Base-by-base conservation (phyloP, 2,888 invertebrate genomes). In the Arenicola marina region DNA sequence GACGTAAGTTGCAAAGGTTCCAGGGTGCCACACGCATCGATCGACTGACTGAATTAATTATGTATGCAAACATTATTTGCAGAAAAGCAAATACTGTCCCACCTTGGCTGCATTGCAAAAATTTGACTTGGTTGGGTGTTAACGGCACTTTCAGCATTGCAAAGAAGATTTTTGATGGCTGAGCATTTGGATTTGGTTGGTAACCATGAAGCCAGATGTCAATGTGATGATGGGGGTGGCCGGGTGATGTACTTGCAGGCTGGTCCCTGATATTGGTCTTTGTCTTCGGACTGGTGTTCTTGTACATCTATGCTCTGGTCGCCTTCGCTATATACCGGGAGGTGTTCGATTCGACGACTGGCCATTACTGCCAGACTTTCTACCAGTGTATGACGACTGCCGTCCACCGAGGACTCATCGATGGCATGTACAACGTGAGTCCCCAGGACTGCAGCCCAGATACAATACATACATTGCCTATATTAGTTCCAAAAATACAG, bases 341-440 rank as follows among this genome's bases (percentile, higher is more conserved):
- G 4, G 53, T 73, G 4, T 68, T 68, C 43, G 66, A 71, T 28
- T 48, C 56, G 4, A 51, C 51, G 45, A 64, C 66, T 2, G 75
- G 75, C 4, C 67, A 75, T 21, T 77, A 75, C 65, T 81, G 81
- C 67, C 60, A 60, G 2, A 75, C 75, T 1, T 70, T 80, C 58
- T 76, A 75, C 54, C 70, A 82, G 65, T 82, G 82, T 61, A 73
- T 79, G 60, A 63, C 77, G 7, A 78, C 78, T 28, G 67, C 80
- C 33, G 59, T 81, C 18, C 78, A 79, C 48, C 75, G 78, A 51
- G 80, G 82, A n/a, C 68, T 82, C 7, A 74, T 79, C 3, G 76
- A 74, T 24, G 73, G 76, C 7, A 68, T 77, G 24, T 65, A 56
- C 44, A 57, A 65, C 54, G 67, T 67, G 26, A 67, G 67, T 62